Evolutionary conservation across 2,113 vertebrate genomes (phyloP), one percentile per base, ranked within the genome.

Genomic region (Dinomys branickii): DNA sequence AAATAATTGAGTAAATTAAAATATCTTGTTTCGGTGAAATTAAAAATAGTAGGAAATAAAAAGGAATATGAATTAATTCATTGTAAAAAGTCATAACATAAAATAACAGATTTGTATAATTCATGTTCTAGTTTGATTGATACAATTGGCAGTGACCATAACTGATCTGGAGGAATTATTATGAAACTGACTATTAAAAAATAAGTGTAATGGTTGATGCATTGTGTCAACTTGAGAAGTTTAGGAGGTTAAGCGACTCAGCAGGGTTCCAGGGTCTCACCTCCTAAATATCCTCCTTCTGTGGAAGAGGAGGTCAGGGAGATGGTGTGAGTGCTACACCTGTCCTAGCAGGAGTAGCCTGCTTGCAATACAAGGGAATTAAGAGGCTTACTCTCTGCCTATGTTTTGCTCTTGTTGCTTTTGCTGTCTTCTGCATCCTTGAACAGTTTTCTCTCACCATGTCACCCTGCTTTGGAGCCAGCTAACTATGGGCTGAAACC

Each of bases 101-200:
- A 28, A 77, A 86, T 92, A 38, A 35, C 80, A 56, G 19, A 47
- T 61, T 80, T 91, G 71, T 14, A 14, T 77, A 81, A 81, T 54
- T 59, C 77, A 58, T 84, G 2, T 73, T 8, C 56, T 90, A 54
- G 13, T 0, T 1, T 80, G 88, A 73, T 67, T 59, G 33, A 81
- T 59, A 78, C 0, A 78, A 58, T 77, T 65, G 86, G 4, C 8
- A 78, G 73, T 95, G 30, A 88, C 1, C 4, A 54, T 81, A 77
- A 65, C 5, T 77, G 59, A 44, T 69, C 61, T 80, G 20, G 61
- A 71, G 47, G 8, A 26, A 4, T 90, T 59, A 11, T 59, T 71
- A 85, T 38, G 67, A 92, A 77, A 63, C 2, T 2, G 24, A 94
- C 89, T 97, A 91, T 10, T 52, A 8, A 86, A 93, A 89, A 78